Evolutionary conservation across 2,797 vertebrate genomes (phyloP), one percentile per base, ranked within the genome.

Genomic region (Tachyglossus aculeatus): DNA sequence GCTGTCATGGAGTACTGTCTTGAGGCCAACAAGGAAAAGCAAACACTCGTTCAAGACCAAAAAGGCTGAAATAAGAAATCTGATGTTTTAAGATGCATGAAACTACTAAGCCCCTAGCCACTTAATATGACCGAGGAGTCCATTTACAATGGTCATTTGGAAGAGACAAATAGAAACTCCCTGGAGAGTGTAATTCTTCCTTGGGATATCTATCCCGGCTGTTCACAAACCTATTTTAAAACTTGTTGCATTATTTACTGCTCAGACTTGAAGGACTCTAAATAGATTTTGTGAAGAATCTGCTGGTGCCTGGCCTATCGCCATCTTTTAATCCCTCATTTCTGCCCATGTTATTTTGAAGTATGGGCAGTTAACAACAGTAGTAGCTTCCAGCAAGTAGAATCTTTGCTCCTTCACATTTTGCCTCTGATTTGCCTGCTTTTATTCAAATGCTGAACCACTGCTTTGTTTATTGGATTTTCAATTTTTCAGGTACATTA

Each of bases 291-390:
- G 61, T 38, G 44, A 71, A 47, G 31, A 18, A n/a, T n/a, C 12
- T 43, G 19, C 14, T 71, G 16, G 59, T 44, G 3, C 74, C 56
- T 63, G 55, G 32, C 50, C 33, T 53, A 37, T 74, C 69, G 25
- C 44, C 27, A 76, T 52, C 82, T 37, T 81, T 75, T 79, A 78
- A 82, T 85, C 64, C 63, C 72, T 78, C 24, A 76, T 86, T 88
- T 83, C 32, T 47, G 6, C 10, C 44, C 64, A 67, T 51, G 52
- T 57, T 82, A 59, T 57, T 74, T 78, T 65, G 67, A 83, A 80
- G 57, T 81, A 68, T 85, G 48, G 11, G 39, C 5, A 63, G 19
- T 52, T 78, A 77, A 43, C 9, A 78, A 40, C 45, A 5, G 21
- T 4, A 38, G 19, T 78, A 63, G n/a, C 40, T 67, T 32, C 9